phyloP scores from a whole-genome alignment of 2,888 invertebrate genomes.

The Lithosia quadra region DNA sequence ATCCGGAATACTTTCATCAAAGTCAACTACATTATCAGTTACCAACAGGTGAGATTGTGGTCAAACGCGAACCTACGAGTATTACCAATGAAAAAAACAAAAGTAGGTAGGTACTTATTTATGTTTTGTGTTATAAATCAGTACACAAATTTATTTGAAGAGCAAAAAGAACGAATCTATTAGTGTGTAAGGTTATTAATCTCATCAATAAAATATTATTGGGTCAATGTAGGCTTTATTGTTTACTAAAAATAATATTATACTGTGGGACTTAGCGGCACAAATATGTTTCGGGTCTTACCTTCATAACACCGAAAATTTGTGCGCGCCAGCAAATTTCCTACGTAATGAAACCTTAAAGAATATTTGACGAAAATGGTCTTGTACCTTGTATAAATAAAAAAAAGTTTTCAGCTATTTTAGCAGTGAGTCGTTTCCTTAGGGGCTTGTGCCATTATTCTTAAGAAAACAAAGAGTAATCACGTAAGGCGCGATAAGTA shows the following conservation, averaged over 20 bases:
- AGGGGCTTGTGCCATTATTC: conserved; percentile 55
- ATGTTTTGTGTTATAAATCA: too few species aligned
- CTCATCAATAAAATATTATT: conserved; percentile 26
- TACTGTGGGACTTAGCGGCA: conserved; percentile 30
- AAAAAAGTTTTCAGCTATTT: conserved; percentile 58
- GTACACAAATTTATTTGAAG: background rate
- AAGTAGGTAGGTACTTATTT: too few species aligned
- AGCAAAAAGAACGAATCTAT: background rate
- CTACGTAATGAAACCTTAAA: conserved; percentile 47
- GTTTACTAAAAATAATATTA: conserved; percentile 25
- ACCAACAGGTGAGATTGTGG: too few species aligned
- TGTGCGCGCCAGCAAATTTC: conserved; percentile 33
- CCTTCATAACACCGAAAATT: conserved; percentile 42
- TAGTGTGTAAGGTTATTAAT: background rate
- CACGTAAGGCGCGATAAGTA: conserved; percentile 52
- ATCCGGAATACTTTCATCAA: too few species aligned
- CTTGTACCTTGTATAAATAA: conserved; percentile 52
- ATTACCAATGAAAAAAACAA: too few species aligned
- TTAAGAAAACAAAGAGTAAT: conserved; percentile 63
- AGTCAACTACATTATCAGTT: too few species aligned
- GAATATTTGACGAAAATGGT: conserved; percentile 43
- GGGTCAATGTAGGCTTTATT: conserved; percentile 24
- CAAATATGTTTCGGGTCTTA: conserved; percentile 34
- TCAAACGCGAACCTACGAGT: too few species aligned
- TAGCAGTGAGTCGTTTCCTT: conserved; percentile 50